Conservation (phyloP, 2,797 vertebrate genomes). For the Brotula barbata region DNA sequence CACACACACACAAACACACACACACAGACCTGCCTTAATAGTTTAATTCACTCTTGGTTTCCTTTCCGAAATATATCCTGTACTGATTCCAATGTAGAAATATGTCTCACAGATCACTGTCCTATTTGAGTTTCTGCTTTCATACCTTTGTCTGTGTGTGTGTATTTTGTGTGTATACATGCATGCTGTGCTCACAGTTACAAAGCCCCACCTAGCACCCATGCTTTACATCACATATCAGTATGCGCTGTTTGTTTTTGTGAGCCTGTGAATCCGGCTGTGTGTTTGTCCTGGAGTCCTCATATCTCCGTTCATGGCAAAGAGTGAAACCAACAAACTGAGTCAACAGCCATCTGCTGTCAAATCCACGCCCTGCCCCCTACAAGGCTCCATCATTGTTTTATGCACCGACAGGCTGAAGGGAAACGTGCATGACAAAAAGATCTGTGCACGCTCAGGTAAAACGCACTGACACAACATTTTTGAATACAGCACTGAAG, state of each 20-base stretch:
- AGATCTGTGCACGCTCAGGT: neutral
- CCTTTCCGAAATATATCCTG: conserved; percentile 46
- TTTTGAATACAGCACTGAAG: neutral
- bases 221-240: conserved; percentile 33
- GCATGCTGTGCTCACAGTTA: conserved; percentile 9
- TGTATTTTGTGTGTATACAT: conserved; percentile 6
- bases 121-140: conserved; percentile 13
- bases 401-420: neutral
- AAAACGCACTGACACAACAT: neutral
- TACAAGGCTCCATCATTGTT: conserved; percentile 7
- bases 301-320: conserved; percentile 22
- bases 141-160: neutral
- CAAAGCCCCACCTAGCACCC: conserved; percentile 29
- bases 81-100: conserved; percentile 47
- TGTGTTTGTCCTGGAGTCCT: conserved; percentile 42
- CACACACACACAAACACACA: conserved; percentile 20
- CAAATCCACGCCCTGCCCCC: conserved; percentile 17
- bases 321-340: conserved; percentile 42
- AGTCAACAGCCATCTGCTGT: conserved; percentile 34
- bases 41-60: conserved; percentile 51
- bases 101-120: conserved; percentile 50
- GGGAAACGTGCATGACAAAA: neutral
- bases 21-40: conserved; percentile 30
- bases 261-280: conserved; percentile 37
- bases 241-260: conserved; percentile 47